A percentile compares a stretch with the other conserved stretches of the same genome.
Evolutionary conservation across 2,888 invertebrate species (phyloP).

Genomic region (Enchytraeus crypticus): DNA sequence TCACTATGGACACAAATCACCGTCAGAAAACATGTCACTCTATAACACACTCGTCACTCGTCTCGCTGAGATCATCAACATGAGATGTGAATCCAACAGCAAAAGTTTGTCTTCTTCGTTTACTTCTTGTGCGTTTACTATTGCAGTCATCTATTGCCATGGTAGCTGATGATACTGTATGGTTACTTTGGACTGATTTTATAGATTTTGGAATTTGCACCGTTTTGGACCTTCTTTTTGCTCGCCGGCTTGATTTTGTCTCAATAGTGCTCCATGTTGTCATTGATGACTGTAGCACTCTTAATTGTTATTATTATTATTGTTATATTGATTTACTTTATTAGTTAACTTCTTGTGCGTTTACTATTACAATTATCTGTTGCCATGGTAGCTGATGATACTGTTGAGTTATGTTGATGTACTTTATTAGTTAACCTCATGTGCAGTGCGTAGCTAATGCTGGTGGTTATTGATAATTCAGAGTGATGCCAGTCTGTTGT

Average conservation of each 20-base stretch:
- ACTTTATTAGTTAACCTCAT: neutral
- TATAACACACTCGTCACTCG: conserved; percentile 75
- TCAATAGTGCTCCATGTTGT: no score
- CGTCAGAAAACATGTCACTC: conserved; percentile 67
- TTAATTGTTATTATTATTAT: no score
- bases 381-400: neutral
- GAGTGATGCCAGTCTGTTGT: neutral
- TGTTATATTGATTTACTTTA: neutral
- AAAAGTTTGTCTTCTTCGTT: conserved; percentile 9
- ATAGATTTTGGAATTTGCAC: no score
- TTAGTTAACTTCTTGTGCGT: neutral
- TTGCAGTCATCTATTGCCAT: neutral
- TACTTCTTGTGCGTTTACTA: neutral
- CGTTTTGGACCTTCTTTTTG: no score
- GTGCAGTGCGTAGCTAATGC: neutral
- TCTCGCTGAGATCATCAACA: conserved; percentile 69
- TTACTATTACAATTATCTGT: neutral
- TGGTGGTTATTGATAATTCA: neutral
- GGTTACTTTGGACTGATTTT: neutral
- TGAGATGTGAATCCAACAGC: conserved; percentile 71
- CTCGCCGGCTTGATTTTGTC: no score
- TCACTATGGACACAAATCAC: conserved; percentile 79
- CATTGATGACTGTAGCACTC: no score
- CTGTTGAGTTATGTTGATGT: neutral
- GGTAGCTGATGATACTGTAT: neutral